These are phyloP conservation scores for Cerastis leucographa DNA, from an alignment of 2,888 invertebrate species.

Conservation along the genomic window DNA sequence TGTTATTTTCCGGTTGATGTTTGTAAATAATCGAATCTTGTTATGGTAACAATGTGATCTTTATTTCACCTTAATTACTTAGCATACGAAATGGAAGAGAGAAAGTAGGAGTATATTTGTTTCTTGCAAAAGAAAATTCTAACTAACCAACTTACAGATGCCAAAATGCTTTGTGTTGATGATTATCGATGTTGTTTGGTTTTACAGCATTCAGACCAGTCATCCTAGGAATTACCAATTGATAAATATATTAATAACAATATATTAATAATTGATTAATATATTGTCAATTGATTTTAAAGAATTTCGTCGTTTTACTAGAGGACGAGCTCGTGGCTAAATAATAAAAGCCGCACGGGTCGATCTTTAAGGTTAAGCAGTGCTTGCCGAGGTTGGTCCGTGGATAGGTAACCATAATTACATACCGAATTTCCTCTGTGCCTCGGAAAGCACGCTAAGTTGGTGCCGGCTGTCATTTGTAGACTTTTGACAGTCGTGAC, in stretches of 20 bases:
- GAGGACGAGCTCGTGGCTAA: too few relatives aligned
- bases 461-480: too few relatives aligned
- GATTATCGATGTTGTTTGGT: not conserved
- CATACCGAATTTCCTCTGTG: too few relatives aligned
- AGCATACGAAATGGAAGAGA: not conserved
- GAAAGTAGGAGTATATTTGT: not conserved
- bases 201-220: not conserved
- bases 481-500: too few relatives aligned
- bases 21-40: slow-evolving; percentile 30
- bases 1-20: slow-evolving; percentile 17
- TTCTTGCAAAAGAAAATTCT: not conserved
- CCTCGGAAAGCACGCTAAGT: too few relatives aligned
- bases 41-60: slow-evolving; percentile 11
- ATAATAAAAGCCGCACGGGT: too few relatives aligned
- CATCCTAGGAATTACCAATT: not conserved
- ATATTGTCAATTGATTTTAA: too few relatives aligned
- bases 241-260: too few relatives aligned
- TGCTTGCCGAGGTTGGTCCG: too few relatives aligned
- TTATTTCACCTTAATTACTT: slow-evolving; percentile 34
- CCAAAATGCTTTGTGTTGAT: not conserved
- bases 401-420: too few relatives aligned
- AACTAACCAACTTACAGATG: not conserved
- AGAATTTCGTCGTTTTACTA: not conserved
- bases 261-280: too few relatives aligned
- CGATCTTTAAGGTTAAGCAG: too few relatives aligned